Percentiles rank a stretch among this genome's conserved stretches.
These are phyloP conservation scores for Ylistrum balloti DNA, from an alignment of 1,140 invertebrate species.

Conservation along the genomic window DNA sequence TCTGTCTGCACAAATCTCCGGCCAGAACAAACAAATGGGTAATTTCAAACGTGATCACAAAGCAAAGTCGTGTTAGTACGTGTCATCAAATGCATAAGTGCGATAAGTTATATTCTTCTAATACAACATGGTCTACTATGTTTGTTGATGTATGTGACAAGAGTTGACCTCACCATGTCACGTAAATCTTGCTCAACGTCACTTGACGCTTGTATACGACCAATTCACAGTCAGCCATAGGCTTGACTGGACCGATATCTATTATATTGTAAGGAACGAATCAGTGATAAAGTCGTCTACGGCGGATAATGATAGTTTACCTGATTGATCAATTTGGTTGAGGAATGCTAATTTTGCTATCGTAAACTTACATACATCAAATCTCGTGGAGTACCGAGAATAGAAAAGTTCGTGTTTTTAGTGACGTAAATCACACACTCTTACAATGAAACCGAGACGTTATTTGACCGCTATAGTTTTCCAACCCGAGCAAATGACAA, in stretches of 20 bases:
- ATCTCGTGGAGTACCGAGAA: not conserved
- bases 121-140: slow-evolving; percentile 4
- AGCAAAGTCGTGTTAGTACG: not conserved
- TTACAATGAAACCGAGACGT: not conserved
- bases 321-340: slow-evolving; percentile 13
- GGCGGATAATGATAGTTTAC: not conserved
- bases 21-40: not conserved
- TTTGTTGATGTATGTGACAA: slow-evolving; percentile 28
- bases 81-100: slow-evolving; percentile 24
- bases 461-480: not conserved
- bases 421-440: not conserved
- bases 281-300: not conserved
- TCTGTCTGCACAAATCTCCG: slow-evolving; percentile 30
- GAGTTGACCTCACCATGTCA: slow-evolving; percentile 31
- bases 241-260: not conserved
- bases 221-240: slow-evolving; percentile 2
- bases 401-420: not conserved
- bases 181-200: slow-evolving; percentile 27
- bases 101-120: not conserved
- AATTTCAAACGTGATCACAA: not conserved
- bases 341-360: slow-evolving; percentile 5
- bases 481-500: not conserved
- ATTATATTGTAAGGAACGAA: slow-evolving; percentile 8
- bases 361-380: not conserved
- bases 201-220: slow-evolving; percentile 32